Evolutionary conservation across 2,797 vertebrate species (phyloP).

Genomic region (Merluccius polli): DNA sequence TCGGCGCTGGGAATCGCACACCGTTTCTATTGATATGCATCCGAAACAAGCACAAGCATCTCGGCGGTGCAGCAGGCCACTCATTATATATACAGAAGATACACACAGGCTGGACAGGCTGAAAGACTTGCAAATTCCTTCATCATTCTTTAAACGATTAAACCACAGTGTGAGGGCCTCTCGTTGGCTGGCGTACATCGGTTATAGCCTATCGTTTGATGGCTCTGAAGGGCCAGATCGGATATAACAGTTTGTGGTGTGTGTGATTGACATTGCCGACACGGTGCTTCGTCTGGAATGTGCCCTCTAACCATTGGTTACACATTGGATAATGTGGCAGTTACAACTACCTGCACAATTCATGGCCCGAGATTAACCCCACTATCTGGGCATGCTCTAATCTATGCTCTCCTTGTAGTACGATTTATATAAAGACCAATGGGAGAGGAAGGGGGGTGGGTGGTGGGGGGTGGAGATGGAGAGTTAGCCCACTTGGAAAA

Average conservation of each 20-base stretch:
- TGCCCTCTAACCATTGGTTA: neutral
- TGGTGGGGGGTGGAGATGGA: neutral
- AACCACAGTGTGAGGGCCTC: neutral
- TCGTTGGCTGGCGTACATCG: neutral
- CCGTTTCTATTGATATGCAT: neutral
- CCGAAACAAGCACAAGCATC: neutral
- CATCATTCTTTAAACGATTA: neutral
- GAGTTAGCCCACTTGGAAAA: neutral
- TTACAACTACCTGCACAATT: neutral
- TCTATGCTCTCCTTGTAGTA: neutral
- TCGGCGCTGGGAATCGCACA: neutral
- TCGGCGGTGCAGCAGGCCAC: neutral
- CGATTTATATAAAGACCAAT: neutral
- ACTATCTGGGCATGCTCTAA: neutral
- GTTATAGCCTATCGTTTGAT: neutral
- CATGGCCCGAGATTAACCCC: neutral
- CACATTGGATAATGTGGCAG: neutral
- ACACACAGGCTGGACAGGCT: neutral
- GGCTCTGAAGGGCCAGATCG: neutral
- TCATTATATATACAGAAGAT: neutral
- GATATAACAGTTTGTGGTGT: neutral
- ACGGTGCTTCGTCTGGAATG: neutral
- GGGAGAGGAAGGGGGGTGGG: neutral
- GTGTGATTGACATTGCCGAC: neutral
- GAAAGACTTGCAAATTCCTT: neutral